Conservation (phyloP, 1,140 invertebrate genomes). For the Acyrthosiphon pisum region DNA sequence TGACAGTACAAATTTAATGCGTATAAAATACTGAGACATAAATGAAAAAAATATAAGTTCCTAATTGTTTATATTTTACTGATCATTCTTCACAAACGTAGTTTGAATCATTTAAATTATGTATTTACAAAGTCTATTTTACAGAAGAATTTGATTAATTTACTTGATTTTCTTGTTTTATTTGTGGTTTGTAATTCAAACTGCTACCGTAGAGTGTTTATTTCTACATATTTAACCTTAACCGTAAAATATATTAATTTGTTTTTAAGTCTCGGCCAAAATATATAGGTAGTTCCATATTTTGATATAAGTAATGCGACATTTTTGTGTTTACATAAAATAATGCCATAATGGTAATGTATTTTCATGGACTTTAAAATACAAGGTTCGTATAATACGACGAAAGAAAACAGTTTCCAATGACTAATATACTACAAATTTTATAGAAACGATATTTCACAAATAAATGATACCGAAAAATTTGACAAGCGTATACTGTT, state of each 20-base stretch:
- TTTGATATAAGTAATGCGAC: background rate
- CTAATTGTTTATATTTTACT: background rate
- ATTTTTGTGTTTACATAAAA: background rate
- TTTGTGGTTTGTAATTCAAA: background rate
- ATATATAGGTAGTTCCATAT: background rate
- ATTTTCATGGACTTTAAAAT: background rate
- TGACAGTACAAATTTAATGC: background rate
- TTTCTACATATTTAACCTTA: background rate
- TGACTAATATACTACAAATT: background rate
- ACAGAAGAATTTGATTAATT: background rate
- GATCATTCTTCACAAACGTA: background rate
- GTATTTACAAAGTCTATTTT: background rate
- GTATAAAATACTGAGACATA: background rate
- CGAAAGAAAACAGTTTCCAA: background rate
- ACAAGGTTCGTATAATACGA: background rate
- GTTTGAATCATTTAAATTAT: background rate
- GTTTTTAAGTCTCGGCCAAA: background rate
- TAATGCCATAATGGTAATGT: background rate
- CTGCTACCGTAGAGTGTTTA: background rate
- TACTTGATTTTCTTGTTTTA: constrained; percentile 19
- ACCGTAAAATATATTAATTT: background rate
- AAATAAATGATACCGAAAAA: background rate
- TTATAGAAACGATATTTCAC: background rate
- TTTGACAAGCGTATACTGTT: too few species aligned
- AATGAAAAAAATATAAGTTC: background rate